Base-by-base conservation (phyloP, 2,888 invertebrate species). In the Eulithis prunata region DNA sequence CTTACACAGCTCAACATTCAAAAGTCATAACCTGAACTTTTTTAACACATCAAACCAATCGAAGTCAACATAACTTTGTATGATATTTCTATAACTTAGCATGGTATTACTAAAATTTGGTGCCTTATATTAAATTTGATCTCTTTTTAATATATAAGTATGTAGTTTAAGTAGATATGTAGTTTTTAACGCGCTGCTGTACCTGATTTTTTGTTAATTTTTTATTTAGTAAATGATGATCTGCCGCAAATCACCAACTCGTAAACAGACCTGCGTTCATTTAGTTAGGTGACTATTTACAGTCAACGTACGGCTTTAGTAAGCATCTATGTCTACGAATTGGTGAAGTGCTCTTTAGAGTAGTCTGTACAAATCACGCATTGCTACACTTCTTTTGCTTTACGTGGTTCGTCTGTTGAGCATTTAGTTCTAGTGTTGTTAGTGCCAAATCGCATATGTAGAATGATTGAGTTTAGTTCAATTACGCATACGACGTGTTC, bases 11-110 rank as follows among this genome's bases (percentile, higher is more conserved):
- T 21, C 21, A 11, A 10, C 8, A 41, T 41, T 41, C 1, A 41
- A 8, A 41, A 7, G 1, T 41, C 8, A 7, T 41, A 5, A 32
- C 32, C 32, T 3, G 5, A 8, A 41, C 2, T 41, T 38, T 38
- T 45, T n/a, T n/a, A n/a, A n/a, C 54, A 56, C 45, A 3, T 6
- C n/a, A 55, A 61, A 49, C 61, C 55, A 61, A 61, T 55, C 61
- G 61, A 55, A 28, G 38, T 55, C 47, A 54, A 55, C 46, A 46
- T 46, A 36, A 38, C 60, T 46, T 56, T 21, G 10, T 47, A 45
- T 54, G 46, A 13, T 55, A 49, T 45, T 21, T 21, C 21, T 21
- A 21, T 21, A 21, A 21, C 21, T 21, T 21, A 21, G 21, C 21
- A 21, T 21, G 21, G 21, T 21, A 21, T 21, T 21, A 32, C 6